Percentiles rank a stretch among this genome's conserved stretches.
phyloP scores from a whole-genome alignment of 2,797 vertebrate genomes.

The Melanotaenia parkinsoni region DNA sequence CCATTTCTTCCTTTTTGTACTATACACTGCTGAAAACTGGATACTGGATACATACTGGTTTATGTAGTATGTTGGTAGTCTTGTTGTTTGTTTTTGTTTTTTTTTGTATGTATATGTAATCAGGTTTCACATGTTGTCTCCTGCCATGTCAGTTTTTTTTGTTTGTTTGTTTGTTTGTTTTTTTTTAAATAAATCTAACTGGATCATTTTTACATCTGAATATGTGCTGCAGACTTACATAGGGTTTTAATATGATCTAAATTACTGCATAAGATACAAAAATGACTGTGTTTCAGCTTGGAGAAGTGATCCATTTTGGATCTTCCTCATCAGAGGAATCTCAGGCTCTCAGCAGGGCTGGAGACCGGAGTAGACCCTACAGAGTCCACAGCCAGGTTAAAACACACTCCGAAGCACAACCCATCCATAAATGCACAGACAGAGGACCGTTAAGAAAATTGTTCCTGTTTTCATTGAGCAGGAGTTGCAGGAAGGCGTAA shows the following conservation, averaged over 20 bases:
- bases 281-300: conserved; percentile 82
- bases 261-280: background rate
- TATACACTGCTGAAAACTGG: too few relatives aligned
- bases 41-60: too few relatives aligned
- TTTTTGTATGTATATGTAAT: too few relatives aligned
- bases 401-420: conserved; percentile 7
- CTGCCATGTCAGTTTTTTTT: too few relatives aligned
- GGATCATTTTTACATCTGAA: too few relatives aligned
- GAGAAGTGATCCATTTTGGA: conserved; percentile 87
- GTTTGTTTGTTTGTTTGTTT: too few relatives aligned
- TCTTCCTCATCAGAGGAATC: conserved; percentile 82
- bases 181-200: too few relatives aligned
- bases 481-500: conserved; percentile 72
- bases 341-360: conserved; percentile 77
- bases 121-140: too few relatives aligned
- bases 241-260: background rate
- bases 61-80: too few relatives aligned
- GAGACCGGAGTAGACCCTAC: conserved; percentile 59
- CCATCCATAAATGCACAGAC: conserved; percentile 4
- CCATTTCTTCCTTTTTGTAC: background rate
- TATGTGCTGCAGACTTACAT: background rate
- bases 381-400: conserved; percentile 72
- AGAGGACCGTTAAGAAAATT: background rate
- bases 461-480: conserved; percentile 16
- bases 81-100: too few relatives aligned